Percentiles rank a stretch among this genome's conserved stretches.
Conservation (phyloP, 2,888 invertebrate genomes). For the Metacarcinus magister region DNA sequence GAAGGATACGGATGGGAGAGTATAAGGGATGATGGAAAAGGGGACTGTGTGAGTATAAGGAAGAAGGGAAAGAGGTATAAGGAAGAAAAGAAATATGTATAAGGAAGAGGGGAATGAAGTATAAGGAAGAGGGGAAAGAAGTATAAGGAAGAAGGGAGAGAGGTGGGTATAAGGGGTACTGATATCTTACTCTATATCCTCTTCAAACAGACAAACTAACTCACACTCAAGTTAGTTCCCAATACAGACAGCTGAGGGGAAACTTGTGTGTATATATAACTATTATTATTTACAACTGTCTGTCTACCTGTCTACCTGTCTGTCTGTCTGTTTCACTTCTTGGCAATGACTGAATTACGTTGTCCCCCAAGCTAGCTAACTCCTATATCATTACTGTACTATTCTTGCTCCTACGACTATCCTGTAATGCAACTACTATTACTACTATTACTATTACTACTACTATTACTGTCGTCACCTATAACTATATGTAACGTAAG, state of each 20-base stretch:
- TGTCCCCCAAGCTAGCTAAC: not conserved
- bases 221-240: too few relatives aligned
- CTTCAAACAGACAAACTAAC: not conserved
- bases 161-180: not conserved
- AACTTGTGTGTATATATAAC: not conserved
- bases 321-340: too few relatives aligned
- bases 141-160: not conserved
- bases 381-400: not conserved
- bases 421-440: not conserved
- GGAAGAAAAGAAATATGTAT: not conserved
- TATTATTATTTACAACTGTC: not conserved
- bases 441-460: too few relatives aligned
- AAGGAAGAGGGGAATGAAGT: not conserved
- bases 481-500: not conserved
- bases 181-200: not conserved
- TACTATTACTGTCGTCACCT: not conserved
- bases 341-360: too few relatives aligned
- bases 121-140: not conserved
- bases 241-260: not conserved
- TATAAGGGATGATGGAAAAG: too few relatives aligned
- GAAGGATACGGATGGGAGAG: too few relatives aligned
- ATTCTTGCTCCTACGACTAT: too few relatives aligned
- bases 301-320: too few relatives aligned
- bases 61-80: not conserved
- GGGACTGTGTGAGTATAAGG: not conserved